These are phyloP conservation scores for Tapirus terrestris DNA, from an alignment of 2,113 vertebrate species.

Conservation along the genomic window DNA sequence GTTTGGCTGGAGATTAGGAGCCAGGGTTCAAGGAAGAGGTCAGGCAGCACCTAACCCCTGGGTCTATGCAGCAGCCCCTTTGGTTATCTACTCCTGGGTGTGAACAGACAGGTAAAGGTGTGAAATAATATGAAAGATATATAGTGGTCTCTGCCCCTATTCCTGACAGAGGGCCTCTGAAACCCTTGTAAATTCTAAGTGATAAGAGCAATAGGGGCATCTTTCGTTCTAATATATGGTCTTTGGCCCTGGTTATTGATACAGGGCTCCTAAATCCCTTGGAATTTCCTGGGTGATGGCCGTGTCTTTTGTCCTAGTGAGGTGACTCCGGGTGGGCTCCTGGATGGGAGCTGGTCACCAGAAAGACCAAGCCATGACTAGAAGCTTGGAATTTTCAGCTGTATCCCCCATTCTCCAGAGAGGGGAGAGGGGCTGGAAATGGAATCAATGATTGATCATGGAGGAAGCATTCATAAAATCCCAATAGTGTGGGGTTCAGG, in stretches of 20 bases:
- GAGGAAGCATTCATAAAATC: background rate
- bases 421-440: background rate
- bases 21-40: background rate
- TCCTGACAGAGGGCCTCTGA: background rate
- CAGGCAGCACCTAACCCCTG: background rate
- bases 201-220: background rate
- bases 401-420: background rate
- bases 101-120: background rate
- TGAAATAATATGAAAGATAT: background rate
- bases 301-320: background rate
- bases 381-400: background rate
- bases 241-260: background rate
- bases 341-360: background rate
- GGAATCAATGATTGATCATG: no score
- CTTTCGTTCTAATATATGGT: background rate
- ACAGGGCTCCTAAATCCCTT: background rate
- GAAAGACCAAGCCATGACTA: background rate
- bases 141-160: background rate
- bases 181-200: background rate
- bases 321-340: background rate
- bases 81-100: background rate
- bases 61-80: background rate
- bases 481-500: fast-evolving
- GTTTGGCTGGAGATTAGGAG: background rate
- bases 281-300: background rate